These are phyloP conservation scores for Malacosoma neustria DNA, from an alignment of 2,888 invertebrate species.

Conservation along the genomic window DNA sequence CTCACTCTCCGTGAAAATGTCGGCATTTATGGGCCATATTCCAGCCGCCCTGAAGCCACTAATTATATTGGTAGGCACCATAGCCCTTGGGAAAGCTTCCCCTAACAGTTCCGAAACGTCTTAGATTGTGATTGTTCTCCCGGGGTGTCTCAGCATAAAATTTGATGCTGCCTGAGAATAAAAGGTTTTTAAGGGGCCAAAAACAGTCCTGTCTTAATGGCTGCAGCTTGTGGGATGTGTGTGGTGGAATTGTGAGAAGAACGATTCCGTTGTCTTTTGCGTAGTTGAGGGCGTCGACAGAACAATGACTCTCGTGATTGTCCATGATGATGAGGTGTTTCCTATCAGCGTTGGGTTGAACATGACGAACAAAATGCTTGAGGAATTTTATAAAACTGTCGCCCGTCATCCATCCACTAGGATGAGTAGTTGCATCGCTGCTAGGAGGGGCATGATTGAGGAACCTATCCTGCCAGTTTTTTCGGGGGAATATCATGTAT, in stretches of 20 bases:
- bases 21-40: conserved; percentile 3
- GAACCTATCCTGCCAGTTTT: conserved; percentile 6
- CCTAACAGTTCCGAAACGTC: conserved; percentile 5
- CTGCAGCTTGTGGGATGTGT: conserved; percentile 33
- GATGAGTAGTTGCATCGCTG: conserved; percentile 4
- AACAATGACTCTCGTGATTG: conserved; percentile 12
- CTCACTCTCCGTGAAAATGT: conserved; percentile 6
- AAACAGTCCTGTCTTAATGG: conserved; percentile 16
- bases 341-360: conserved; percentile 7
- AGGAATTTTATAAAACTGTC: conserved; percentile 4
- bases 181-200: conserved; percentile 13
- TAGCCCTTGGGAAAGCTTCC: conserved; percentile 10
- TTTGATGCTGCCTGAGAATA: conserved; percentile 4
- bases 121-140: conserved; percentile 5
- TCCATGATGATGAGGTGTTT: conserved; percentile 10
- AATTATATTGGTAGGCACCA: conserved; percentile 7
- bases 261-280: conserved; percentile 12
- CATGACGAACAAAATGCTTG: conserved; percentile 7
- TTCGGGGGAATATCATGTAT: conserved; percentile 2
- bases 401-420: conserved; percentile 8
- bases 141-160: conserved; percentile 4
- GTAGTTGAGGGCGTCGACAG: conserved; percentile 10
- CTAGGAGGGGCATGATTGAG: conserved; percentile 1
- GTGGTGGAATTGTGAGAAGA: conserved; percentile 19
- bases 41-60: conserved; percentile 6